phyloP scores from a whole-genome alignment of 2,797 vertebrate species.

The Galaxias olidus region DNA sequence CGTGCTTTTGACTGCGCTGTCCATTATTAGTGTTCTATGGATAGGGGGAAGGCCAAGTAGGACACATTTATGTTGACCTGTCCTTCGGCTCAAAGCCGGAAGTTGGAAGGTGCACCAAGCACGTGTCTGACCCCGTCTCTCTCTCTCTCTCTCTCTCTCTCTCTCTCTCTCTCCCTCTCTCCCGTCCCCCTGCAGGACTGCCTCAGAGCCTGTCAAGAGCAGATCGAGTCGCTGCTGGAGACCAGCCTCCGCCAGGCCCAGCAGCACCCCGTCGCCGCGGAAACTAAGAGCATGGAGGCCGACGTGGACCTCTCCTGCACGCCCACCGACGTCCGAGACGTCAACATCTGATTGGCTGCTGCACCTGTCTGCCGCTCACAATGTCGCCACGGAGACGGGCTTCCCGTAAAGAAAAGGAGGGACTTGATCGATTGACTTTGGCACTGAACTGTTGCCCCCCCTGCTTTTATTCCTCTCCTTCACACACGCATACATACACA shows the following conservation, averaged over 20 bases:
- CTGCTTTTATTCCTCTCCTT: not conserved
- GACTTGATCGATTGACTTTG: not conserved
- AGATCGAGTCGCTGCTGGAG: constrained; percentile 91
- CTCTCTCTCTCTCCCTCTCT: constrained; percentile 7
- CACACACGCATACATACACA: not conserved
- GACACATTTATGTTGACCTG: too few species aligned
- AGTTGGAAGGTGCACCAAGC: too few species aligned
- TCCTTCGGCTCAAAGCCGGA: too few species aligned
- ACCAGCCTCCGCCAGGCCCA: constrained; percentile 89
- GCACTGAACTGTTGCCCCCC: not conserved
- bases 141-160: constrained; percentile 7
- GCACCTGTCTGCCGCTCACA: constrained; percentile 44
- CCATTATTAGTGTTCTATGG: too few species aligned
- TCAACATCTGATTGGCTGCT: constrained; percentile 85
- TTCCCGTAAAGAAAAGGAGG: constrained; percentile 65
- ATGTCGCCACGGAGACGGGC: constrained; percentile 70
- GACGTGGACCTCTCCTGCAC: constrained; percentile 87
- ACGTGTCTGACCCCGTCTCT: not conserved
- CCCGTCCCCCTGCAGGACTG: constrained; percentile 93
- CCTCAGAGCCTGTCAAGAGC: constrained; percentile 93
- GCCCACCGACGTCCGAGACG: constrained; percentile 90
- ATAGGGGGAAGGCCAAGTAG: too few species aligned
- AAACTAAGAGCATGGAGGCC: constrained; percentile 85
- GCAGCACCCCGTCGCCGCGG: constrained; percentile 77
- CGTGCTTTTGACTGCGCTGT: too few species aligned